Evolutionary conservation across 2,113 vertebrate species (phyloP), one percentile per base, ranked within the genome.

Genomic region (Megaceryle torquata): DNA sequence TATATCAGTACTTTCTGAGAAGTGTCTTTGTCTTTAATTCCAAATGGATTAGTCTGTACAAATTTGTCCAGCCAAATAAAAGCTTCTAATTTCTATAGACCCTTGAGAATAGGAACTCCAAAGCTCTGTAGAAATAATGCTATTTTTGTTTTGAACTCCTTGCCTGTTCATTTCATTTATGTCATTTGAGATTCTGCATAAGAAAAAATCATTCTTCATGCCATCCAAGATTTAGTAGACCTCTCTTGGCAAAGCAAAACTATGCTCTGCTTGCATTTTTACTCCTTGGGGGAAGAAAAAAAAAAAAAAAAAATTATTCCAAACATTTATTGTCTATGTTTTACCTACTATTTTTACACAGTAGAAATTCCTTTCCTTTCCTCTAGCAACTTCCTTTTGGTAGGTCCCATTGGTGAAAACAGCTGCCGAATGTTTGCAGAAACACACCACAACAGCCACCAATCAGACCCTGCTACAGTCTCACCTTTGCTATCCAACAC

Each of bases 401-500:
- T n/a, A 43, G 26, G 13, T 71, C 3, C 26, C 6, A 9, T 29
- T 68, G 53, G 7, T 50, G 48, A 72, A 4, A 11, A 24, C 43
- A 63, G 13, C 6, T 72, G n/a, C 15, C 1, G 2, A 51, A 15
- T 60, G 12, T 26, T 78, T 29, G 11, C 26, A 60, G 35, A 13
- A 33, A 54, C 11, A 3, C 6, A 1, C 15, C 11, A 15, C 13
- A 72, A 19, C 22, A 53, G 6, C 28, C 15, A 31, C 37, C 15
- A 43, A 18, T 7, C 41, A 56, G 57, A 35, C 1, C 2, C 3
- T 15, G 9, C 28, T 25, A 37, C 31, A 37, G 37, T 74, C 1
- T 0, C 10, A 68, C 16, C 5, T 48, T 50, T 51, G 31, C 56
- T 70, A 39, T 24, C 0, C 0, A 12, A 54, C 0, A 0, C 3